A percentile compares a stretch with the other conserved stretches of the same genome.
phyloP scores from a whole-genome alignment of 2,113 vertebrate species.

The Steatornis caripensis region DNA sequence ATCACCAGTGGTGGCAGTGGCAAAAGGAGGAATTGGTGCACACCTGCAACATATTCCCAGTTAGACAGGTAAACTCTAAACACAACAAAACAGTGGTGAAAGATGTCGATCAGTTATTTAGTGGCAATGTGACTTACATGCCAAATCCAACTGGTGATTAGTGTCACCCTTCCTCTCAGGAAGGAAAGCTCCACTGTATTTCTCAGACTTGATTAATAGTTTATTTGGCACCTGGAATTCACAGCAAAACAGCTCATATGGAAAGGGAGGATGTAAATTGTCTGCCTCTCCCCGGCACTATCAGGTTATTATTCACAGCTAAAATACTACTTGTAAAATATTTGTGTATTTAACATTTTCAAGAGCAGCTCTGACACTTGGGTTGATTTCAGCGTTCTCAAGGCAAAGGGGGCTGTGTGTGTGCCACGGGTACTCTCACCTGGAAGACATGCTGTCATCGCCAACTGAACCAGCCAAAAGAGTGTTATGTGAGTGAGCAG shows the following conservation, averaged over 20 bases:
- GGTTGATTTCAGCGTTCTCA: background rate
- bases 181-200: background rate
- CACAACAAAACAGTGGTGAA: background rate
- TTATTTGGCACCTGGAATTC: slow-evolving; percentile 34
- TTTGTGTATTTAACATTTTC: slow-evolving; percentile 52
- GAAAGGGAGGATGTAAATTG: slow-evolving; percentile 20
- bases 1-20: background rate
- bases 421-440: background rate
- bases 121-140: background rate
- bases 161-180: background rate
- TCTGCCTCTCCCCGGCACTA: slow-evolving; percentile 14
- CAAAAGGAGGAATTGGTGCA: background rate
- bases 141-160: background rate
- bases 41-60: background rate
- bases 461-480: background rate
- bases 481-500: background rate
- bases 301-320: background rate
- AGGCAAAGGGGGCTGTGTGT: background rate
- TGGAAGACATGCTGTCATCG: background rate
- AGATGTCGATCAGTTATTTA: background rate
- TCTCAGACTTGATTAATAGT: slow-evolving; percentile 43
- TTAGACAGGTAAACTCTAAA: background rate
- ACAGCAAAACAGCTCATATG: slow-evolving; percentile 4
- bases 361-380: slow-evolving; percentile 16
- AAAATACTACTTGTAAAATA: slow-evolving; percentile 39